Percentiles rank a stretch among this genome's conserved stretches.
Conservation (phyloP, 2,888 invertebrate species). For the Thymelicus lineola region DNA sequence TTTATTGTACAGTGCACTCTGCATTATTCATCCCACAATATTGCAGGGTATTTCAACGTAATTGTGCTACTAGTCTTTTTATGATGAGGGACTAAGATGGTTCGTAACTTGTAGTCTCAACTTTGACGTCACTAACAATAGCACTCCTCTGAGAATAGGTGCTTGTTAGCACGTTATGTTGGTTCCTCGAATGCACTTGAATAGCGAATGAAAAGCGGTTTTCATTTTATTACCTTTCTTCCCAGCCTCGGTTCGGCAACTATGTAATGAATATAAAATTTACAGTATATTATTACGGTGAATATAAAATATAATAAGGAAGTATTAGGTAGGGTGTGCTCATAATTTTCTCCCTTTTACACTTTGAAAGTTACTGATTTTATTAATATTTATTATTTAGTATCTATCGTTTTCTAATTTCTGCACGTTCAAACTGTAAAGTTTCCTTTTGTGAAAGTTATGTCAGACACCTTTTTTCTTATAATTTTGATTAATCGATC, state of each 20-base stretch:
- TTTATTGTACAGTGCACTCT: slow-evolving; percentile 65
- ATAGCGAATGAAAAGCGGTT: neutral
- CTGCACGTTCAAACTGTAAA: too few relatives aligned
- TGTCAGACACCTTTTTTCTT: too few relatives aligned
- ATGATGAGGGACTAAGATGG: neutral
- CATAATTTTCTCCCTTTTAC: too few relatives aligned
- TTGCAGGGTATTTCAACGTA: slow-evolving; percentile 16
- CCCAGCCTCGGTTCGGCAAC: neutral
- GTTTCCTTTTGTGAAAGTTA: too few relatives aligned
- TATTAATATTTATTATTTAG: too few relatives aligned
- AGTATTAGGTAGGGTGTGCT: too few relatives aligned
- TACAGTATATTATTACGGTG: neutral
- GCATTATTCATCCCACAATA: slow-evolving; percentile 83
- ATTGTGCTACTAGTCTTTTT: slow-evolving; percentile 24
- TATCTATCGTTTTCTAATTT: too few relatives aligned
- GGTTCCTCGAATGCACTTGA: slow-evolving; percentile 1
- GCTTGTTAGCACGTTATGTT: slow-evolving; percentile 5
- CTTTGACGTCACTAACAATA: slow-evolving; percentile 8
- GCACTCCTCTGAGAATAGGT: neutral
- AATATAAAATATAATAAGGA: too few relatives aligned
- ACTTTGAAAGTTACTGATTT: too few relatives aligned
- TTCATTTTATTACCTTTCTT: neutral
- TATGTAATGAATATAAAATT: neutral
- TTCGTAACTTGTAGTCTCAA: slow-evolving; percentile 13
- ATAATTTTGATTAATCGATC: too few relatives aligned